Evolutionary conservation across 2,113 vertebrate species (phyloP).

Genomic region (Oophaga pumilio): DNA sequence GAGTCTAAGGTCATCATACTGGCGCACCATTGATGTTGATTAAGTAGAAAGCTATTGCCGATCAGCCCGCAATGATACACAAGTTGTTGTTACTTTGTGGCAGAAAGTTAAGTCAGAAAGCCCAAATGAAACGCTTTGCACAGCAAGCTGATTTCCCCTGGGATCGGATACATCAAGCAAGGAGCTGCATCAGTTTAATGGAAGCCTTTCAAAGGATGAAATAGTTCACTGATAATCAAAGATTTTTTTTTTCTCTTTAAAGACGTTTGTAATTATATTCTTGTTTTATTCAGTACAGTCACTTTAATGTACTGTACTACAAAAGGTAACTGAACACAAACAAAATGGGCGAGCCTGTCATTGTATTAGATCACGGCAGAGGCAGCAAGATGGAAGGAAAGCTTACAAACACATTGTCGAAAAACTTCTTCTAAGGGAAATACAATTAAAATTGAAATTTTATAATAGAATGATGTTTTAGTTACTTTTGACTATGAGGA

Average conservation of each 20-base stretch:
- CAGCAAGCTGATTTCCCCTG: conserved; percentile 70
- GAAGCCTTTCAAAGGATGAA: conserved; percentile 73
- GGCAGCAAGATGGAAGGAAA: neutral
- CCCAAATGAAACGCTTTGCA: conserved; percentile 70
- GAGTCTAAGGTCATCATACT: neutral
- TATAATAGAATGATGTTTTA: neutral
- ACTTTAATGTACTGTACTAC: conserved; percentile 68
- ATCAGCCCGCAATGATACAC: conserved; percentile 67
- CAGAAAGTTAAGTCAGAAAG: conserved; percentile 71
- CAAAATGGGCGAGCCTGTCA: neutral
- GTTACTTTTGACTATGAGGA: neutral
- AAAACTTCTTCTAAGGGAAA: neutral
- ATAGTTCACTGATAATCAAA: conserved; percentile 73
- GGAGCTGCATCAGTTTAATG: conserved; percentile 71
- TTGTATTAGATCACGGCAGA: neutral
- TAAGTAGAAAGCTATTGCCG: conserved; percentile 18
- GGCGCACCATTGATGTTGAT: neutral
- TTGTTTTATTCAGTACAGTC: conserved; percentile 70
- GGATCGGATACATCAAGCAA: conserved; percentile 71
- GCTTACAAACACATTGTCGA: neutral
- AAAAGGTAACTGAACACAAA: conserved; percentile 60
- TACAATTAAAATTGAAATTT: neutral
- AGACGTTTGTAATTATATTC: conserved; percentile 73
- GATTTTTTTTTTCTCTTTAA: conserved; percentile 65
- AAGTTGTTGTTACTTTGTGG: conserved; percentile 70